Conservation (phyloP, 2,888 invertebrate species). For the Helicoverpa assulta region DNA sequence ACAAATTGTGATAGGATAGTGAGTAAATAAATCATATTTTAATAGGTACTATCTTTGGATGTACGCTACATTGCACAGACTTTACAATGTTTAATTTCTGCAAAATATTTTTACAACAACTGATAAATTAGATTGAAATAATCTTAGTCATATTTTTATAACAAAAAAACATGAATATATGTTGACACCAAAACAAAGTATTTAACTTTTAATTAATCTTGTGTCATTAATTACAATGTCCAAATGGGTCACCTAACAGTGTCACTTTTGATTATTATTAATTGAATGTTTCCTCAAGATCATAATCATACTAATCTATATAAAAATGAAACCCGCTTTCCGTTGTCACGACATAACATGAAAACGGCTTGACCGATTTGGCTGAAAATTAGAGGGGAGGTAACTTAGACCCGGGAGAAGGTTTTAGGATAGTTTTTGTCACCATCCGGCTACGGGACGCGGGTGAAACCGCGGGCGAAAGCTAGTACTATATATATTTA, state of each 20-base stretch:
- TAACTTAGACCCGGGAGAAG: too few relatives aligned
- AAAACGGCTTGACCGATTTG: too few relatives aligned
- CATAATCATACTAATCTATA: not conserved
- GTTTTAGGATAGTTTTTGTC: too few relatives aligned
- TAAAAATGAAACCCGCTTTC: too few relatives aligned
- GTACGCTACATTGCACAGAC: conserved; percentile 12
- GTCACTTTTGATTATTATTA: conserved; percentile 2
- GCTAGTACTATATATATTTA: too few relatives aligned
- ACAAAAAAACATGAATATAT: not conserved
- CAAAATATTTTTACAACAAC: too few relatives aligned
- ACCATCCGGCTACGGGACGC: too few relatives aligned
- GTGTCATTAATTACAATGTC: conserved; percentile 8
- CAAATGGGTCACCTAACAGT: conserved; percentile 10
- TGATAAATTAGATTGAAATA: too few relatives aligned
- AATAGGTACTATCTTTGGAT: conserved; percentile 22
- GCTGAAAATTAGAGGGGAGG: too few relatives aligned
- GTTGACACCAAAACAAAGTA: not conserved
- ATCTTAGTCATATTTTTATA: not conserved
- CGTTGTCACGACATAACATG: too few relatives aligned
- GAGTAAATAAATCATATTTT: conserved; percentile 30
- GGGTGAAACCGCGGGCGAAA: too few relatives aligned
- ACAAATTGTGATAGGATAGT: not conserved
- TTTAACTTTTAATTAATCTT: conserved; percentile 1
- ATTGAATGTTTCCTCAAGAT: conserved; percentile 10
- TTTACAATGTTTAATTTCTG: too few relatives aligned